Conservation (phyloP, 2,113 vertebrate genomes). For the Tapirus terrestris region DNA sequence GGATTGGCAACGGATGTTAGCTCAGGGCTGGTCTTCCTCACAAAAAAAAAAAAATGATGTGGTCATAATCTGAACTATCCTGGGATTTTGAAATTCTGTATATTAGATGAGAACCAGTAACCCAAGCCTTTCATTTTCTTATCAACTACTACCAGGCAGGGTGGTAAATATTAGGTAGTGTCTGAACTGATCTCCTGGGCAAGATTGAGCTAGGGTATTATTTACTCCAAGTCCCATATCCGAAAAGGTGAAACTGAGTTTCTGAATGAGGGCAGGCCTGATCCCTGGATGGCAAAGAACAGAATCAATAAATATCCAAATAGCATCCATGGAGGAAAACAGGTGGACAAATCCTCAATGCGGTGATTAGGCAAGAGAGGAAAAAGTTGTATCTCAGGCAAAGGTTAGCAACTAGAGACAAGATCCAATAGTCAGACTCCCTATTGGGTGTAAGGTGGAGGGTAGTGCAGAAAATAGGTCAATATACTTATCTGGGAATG, state of each 20-base stretch:
- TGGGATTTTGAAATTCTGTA: background rate
- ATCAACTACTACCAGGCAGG: background rate
- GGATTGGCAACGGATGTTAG: too few species aligned
- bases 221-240: background rate
- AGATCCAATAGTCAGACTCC: background rate
- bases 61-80: rapidly evolving
- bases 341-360: background rate
- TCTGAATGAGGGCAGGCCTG: background rate
- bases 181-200: background rate
- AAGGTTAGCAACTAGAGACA: background rate
- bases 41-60: background rate
- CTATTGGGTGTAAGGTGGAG: background rate
- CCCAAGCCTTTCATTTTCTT: too few species aligned
- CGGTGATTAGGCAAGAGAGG: background rate
- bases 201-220: background rate
- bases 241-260: background rate
- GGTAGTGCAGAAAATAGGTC: background rate
- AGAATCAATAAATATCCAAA: background rate
- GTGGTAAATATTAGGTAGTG: background rate
- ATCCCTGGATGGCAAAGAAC: rapidly evolving
- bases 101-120: background rate
- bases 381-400: background rate
- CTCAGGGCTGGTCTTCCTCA: too few species aligned
- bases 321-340: background rate
- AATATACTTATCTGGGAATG: background rate